A percentile compares a stretch with the other conserved stretches of the same genome.
These are phyloP conservation scores for Lissocephala sabroskyi DNA, from an alignment of 2,888 invertebrate genomes.

Conservation along the genomic window DNA sequence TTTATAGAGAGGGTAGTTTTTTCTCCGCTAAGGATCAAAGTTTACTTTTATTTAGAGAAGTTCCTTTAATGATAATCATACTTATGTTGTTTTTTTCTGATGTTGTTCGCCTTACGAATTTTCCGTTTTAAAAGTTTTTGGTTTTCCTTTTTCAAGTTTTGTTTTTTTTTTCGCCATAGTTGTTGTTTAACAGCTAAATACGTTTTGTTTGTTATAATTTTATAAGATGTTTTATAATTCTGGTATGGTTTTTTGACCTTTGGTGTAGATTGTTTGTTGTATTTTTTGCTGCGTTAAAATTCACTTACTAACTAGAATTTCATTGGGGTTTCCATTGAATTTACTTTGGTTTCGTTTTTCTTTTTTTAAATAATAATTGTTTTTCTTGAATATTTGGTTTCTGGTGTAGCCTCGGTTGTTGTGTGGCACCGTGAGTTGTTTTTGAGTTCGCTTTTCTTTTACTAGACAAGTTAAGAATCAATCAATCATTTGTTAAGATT, in stretches of 20 bases:
- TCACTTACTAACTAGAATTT: constrained; percentile 47
- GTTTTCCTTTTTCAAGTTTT: constrained; percentile 18
- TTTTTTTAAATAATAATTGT: constrained; percentile 44
- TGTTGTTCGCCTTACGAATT: constrained; percentile 34
- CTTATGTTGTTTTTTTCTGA: constrained; percentile 39
- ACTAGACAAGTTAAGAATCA: constrained; percentile 58
- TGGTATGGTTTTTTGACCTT: constrained; percentile 33
- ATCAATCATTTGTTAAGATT: constrained; percentile 39
- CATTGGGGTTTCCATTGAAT: no score
- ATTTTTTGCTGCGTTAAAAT: constrained; percentile 53
- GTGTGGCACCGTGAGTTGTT: constrained; percentile 42
- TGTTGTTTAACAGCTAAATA: constrained; percentile 58
- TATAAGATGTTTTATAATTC: constrained; percentile 25
- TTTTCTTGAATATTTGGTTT: constrained; percentile 38
- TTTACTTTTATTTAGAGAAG: constrained; percentile 65
- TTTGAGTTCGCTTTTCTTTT: constrained; percentile 44
- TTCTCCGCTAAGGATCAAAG: constrained; percentile 64
- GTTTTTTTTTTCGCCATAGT: constrained; percentile 37
- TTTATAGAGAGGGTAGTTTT: constrained; percentile 60
- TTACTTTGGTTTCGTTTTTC: constrained; percentile 10
- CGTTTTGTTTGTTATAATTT: constrained; percentile 48
- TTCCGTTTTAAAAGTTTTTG: constrained; percentile 18
- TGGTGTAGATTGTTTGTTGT: constrained; percentile 27
- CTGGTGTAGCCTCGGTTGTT: constrained; percentile 42
- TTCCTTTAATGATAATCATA: constrained; percentile 64